Conservation (phyloP, 1,140 invertebrate genomes). For the Ostrea edulis region DNA sequence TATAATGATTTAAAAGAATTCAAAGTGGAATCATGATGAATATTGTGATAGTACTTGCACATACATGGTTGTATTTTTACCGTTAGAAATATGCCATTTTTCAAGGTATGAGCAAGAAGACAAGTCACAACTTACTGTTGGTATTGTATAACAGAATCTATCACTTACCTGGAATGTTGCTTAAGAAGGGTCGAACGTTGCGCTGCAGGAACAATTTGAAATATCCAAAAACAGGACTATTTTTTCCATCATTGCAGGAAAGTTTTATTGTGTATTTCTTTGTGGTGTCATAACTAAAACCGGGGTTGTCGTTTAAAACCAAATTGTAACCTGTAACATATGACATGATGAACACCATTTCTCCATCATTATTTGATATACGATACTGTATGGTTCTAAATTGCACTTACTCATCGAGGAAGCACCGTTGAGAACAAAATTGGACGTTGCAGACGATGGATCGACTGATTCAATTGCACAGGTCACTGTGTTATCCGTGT, state of each 20-base stretch:
- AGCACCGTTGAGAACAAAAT: background rate
- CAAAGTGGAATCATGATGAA: background rate
- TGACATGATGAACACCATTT: background rate
- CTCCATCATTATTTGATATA: background rate
- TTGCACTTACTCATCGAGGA: background rate
- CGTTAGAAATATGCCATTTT: too few species aligned
- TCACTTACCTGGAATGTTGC: slow-evolving; percentile 24
- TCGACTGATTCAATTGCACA: background rate
- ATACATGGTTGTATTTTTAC: too few species aligned
- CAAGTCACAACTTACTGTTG: too few species aligned
- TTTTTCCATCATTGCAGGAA: slow-evolving; percentile 29
- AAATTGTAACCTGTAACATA: slow-evolving; percentile 5
- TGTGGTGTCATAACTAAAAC: background rate
- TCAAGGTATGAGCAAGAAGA: too few species aligned
- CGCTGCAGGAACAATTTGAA: slow-evolving; percentile 43
- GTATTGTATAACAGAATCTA: background rate
- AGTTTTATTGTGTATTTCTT: slow-evolving; percentile 23
- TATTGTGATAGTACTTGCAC: background rate
- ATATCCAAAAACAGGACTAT: background rate
- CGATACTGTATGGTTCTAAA: background rate
- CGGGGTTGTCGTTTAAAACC: background rate
- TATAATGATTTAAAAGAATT: background rate
- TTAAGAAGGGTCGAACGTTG: slow-evolving; percentile 31
- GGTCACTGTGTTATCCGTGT: background rate
- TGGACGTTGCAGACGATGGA: slow-evolving; percentile 20